Evolutionary conservation across 2,797 vertebrate genomes (phyloP), one percentile per base, ranked within the genome.

Genomic region (Peromyscus aztecus): DNA sequence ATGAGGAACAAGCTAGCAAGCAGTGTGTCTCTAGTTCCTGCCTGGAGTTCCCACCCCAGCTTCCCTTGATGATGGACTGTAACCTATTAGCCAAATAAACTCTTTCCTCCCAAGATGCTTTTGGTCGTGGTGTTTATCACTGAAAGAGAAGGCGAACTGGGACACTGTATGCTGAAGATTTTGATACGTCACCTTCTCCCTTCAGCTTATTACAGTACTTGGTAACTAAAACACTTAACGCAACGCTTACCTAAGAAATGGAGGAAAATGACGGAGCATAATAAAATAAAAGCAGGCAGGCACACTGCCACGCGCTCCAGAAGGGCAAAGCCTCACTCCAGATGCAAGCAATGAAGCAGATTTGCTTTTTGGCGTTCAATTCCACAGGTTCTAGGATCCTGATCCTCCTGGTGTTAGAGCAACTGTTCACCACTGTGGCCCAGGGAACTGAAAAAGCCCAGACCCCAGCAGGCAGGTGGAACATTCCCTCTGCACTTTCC

Each of bases 231-330:
- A 67, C 19, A 63, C 57, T 82, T 83, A 37, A 55, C 75, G 91
- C 84, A 52, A 10, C 34, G 24, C 24, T 65, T 43, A 63, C 46
- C n/a, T 14, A 63, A 49, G 40, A 91, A 49, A 2, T 52, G 24
- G 27, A 77, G 59, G 52, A 73, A 93, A 55, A 86, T 6, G 21
- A 92, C 27, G 6, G 49, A 55, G n/a, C 6, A 43, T 34, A 86
- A 16, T 65, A 57, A 77, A 92, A 94, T 4, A 9, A 46, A 91
- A 61, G 59, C 21, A 73, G 17, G 46, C 4, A 78, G 17, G 46
- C 4, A 78, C 3, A 34, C 3, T 31, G 37, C 11, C 55, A 81
- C 0, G 2, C 0, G 13, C 77, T 92, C 11, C 0, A 4, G 8
- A 21, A 69, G 71, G n/a, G 0, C 2, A n/a, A 65, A 63, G 27